phyloP scores from a whole-genome alignment of 2,888 invertebrate genomes.

The Zeuzera pyrina region DNA sequence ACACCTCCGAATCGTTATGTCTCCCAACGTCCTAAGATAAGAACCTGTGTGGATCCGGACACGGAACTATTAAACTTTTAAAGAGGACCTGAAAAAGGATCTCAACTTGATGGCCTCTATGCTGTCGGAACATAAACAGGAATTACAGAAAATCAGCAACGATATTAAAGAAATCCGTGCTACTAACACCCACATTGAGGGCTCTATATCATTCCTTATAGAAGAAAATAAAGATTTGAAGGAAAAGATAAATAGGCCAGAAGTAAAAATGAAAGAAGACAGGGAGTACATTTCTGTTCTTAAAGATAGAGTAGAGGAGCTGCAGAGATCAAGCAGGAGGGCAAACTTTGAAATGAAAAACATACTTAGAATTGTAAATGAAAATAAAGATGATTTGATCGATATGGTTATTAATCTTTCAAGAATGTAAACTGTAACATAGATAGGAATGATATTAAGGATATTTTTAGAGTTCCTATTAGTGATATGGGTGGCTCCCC shows the following conservation, averaged over 20 bases:
- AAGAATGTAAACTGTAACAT: conserved; percentile 8
- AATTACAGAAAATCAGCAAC: too few relatives aligned
- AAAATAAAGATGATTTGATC: conserved; percentile 13
- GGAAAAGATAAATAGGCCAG: not conserved
- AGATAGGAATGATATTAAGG: conserved; percentile 10
- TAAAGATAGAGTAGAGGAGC: not conserved
- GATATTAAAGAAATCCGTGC: too few relatives aligned
- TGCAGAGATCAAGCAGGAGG: conserved; percentile 5
- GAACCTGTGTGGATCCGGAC: too few relatives aligned
- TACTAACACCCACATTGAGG: too few relatives aligned
- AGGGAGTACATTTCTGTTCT: not conserved
- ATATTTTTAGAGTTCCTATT: conserved; percentile 13
- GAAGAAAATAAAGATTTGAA: not conserved
- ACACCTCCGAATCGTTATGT: too few relatives aligned
- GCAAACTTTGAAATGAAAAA: conserved; percentile 15
- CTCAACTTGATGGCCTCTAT: too few relatives aligned
- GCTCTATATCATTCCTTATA: too few relatives aligned
- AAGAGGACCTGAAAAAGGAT: too few relatives aligned
- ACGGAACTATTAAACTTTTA: too few relatives aligned
- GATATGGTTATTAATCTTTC: conserved; percentile 8
- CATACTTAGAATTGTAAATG: conserved; percentile 9
- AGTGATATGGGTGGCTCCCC: conserved; percentile 2
- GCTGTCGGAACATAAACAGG: too few relatives aligned
- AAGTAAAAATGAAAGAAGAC: not conserved
- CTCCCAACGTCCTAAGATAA: too few relatives aligned